phyloP scores from a whole-genome alignment of 2,797 vertebrate species.

The Phaenicophaeus curvirostris region DNA sequence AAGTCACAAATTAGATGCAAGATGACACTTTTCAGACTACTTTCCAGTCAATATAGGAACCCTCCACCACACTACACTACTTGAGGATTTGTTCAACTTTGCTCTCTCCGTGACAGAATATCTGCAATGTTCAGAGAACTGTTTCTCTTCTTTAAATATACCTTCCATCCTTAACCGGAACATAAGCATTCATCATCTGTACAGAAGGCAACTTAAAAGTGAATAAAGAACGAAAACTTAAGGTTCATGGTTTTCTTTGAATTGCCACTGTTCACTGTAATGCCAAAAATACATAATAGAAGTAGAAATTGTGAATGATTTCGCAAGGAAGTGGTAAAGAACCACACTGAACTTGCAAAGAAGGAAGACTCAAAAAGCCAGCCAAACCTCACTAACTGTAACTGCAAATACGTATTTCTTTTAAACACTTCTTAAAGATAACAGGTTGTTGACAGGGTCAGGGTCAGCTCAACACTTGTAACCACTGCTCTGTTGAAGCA shows the following conservation, averaged over 20 bases:
- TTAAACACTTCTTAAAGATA: not conserved
- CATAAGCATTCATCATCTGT: not conserved
- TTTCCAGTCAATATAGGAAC: not conserved
- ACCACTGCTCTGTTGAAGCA: not conserved
- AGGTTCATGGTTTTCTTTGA: not conserved
- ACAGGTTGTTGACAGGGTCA: not conserved
- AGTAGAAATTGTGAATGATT: constrained; percentile 17
- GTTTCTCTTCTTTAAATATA: not conserved
- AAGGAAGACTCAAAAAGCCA: not conserved
- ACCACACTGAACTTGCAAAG: not conserved
- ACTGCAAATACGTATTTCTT: not conserved
- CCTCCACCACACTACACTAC: not conserved
- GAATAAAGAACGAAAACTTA: not conserved
- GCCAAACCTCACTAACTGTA: not conserved
- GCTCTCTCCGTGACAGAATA: not conserved
- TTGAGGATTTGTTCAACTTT: not conserved
- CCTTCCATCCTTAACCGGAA: not conserved
- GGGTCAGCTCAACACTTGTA: not conserved
- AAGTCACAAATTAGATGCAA: not conserved
- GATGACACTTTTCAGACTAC: not conserved
- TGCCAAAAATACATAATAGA: not conserved
- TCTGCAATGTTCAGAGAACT: not conserved
- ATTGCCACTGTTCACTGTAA: not conserved
- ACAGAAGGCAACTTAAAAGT: not conserved
- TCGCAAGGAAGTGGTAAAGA: constrained; percentile 38